These are phyloP conservation scores for Balaenoptera acutorostrata DNA, from an alignment of 2,113 vertebrate species.

Conservation along the genomic window DNA sequence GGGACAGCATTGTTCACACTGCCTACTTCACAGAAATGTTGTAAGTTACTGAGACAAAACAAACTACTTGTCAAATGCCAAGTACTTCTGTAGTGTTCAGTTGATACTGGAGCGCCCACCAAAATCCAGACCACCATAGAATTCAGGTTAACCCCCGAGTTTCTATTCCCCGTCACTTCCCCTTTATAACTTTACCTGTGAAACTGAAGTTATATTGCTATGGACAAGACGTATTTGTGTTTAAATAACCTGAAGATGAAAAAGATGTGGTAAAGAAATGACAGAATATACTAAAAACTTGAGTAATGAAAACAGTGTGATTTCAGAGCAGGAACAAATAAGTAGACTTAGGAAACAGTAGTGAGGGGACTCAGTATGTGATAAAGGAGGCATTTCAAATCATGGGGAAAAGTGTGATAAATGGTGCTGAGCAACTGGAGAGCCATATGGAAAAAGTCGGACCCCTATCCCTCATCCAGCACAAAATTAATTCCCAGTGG, in stretches of 20 bases:
- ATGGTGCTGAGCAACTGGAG: not conserved
- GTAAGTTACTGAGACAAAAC: not conserved
- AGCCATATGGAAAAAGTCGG: not conserved
- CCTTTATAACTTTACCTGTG: not conserved
- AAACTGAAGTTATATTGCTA: not conserved
- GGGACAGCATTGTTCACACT: not conserved
- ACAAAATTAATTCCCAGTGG: conserved; percentile 1
- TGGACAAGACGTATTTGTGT: not conserved
- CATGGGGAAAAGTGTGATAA: not conserved
- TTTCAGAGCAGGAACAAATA: not conserved
- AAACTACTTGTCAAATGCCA: not conserved
- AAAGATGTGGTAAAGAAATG: not conserved
- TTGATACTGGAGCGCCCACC: not conserved
- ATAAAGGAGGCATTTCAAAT: not conserved
- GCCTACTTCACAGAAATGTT: not conserved
- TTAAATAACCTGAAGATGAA: not conserved
- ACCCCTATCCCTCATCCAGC: not conserved
- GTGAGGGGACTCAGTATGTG: not conserved
- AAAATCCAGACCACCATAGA: not conserved
- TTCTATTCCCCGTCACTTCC: not conserved
- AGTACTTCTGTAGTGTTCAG: not conserved
- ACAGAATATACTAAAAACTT: not conserved
- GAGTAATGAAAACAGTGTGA: not conserved
- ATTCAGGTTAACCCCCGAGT: not conserved
- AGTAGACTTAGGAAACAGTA: not conserved